These are phyloP conservation scores for Ophion ventricosus DNA, from an alignment of 2,888 invertebrate species.

Conservation along the genomic window DNA sequence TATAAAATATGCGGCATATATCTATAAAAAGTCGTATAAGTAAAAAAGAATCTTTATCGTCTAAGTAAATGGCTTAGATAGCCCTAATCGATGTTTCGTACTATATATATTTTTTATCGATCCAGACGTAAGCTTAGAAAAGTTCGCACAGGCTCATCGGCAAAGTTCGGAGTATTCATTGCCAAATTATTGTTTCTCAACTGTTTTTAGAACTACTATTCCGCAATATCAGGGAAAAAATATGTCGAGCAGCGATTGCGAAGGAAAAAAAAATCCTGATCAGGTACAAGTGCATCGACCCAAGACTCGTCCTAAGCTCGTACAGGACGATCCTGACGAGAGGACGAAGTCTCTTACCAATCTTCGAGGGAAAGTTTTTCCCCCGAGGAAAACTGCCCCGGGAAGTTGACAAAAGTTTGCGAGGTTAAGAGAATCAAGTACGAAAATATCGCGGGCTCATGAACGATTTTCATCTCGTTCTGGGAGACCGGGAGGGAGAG, in stretches of 20 bases:
- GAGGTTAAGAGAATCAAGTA: conserved; percentile 29
- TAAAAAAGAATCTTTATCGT: no score
- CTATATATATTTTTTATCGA: no score
- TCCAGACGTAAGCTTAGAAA: not conserved
- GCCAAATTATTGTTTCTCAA: not conserved
- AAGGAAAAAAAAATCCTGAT: not conserved
- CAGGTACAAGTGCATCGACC: not conserved
- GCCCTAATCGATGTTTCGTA: no score
- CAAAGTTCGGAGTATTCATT: not conserved
- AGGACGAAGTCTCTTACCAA: not conserved
- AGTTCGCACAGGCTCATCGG: not conserved
- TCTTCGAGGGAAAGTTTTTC: not conserved
- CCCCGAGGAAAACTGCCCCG: not conserved
- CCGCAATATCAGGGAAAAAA: not conserved
- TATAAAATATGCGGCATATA: no score
- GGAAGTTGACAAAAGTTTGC: conserved; percentile 5
- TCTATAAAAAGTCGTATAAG: not conserved
- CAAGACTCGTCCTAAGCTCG: not conserved
- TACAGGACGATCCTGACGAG: not conserved
- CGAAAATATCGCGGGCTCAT: conserved; percentile 51
- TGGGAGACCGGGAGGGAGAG: conserved; percentile 4
- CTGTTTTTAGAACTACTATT: not conserved
- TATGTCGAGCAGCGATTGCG: not conserved
- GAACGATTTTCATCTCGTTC: conserved; percentile 44
- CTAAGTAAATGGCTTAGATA: no score